A percentile compares a stretch with the other conserved stretches of the same genome.
These are phyloP conservation scores for Xylocampa areola DNA, from an alignment of 2,888 invertebrate genomes.

Conservation along the genomic window DNA sequence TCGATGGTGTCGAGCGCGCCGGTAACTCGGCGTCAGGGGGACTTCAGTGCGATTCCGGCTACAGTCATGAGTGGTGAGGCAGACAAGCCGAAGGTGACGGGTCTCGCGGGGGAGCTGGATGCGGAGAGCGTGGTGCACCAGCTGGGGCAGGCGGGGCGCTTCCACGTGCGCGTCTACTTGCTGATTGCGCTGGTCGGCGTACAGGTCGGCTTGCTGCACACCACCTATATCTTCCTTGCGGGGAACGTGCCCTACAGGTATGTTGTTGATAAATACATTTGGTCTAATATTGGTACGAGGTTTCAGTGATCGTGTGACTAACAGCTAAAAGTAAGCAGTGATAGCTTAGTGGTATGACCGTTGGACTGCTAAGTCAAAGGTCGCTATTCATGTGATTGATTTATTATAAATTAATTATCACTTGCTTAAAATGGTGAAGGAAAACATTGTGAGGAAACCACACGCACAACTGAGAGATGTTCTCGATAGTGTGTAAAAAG, in stretches of 20 bases:
- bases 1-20: slow-evolving; percentile 11
- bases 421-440: no score
- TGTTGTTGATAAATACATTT: slow-evolving; percentile 16
- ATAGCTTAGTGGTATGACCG: no score
- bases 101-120: slow-evolving; percentile 62
- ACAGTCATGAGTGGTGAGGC: slow-evolving; percentile 21
- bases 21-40: slow-evolving; percentile 19
- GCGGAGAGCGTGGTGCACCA: slow-evolving; percentile 62
- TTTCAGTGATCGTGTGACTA: no score
- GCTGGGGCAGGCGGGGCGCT: slow-evolving; percentile 79
- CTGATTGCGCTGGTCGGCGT: slow-evolving; percentile 82
- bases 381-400: no score
- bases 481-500: no score
- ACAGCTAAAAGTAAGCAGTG: no score
- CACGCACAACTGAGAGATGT: no score
- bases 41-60: neutral
- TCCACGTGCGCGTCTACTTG: slow-evolving; percentile 72
- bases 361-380: no score
- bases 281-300: no score
- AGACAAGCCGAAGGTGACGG: slow-evolving; percentile 12
- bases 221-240: slow-evolving; percentile 90
- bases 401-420: no score
- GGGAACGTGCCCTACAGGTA: slow-evolving; percentile 89
- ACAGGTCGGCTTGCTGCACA: slow-evolving; percentile 88
- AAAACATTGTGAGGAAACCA: no score